Evolutionary conservation across 30 jellyfish, hydroid and myxozoan species (phyloP).

Genomic region (Clytia hemisphaerica): DNA sequence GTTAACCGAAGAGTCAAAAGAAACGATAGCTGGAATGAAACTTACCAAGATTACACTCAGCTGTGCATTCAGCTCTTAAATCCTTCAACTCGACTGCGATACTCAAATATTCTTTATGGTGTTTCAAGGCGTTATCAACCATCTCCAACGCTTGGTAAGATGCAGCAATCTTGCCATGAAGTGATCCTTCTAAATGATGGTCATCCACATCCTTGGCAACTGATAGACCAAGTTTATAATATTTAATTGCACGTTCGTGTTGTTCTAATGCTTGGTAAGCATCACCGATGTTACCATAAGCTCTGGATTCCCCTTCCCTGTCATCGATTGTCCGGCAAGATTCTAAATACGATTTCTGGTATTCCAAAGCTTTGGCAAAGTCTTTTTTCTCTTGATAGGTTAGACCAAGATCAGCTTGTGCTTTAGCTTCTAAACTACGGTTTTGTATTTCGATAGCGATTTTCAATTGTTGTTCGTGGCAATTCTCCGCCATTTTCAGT

Average conservation of each 20-base stretch:
- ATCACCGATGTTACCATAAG: slow-evolving; percentile 95
- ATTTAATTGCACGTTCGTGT: slow-evolving; percentile 70
- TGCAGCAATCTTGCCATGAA: slow-evolving; percentile 92
- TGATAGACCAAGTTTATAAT: slow-evolving; percentile 76
- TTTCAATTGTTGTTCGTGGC: slow-evolving; percentile 74
- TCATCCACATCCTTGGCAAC: slow-evolving; percentile 53
- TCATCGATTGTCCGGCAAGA: slow-evolving; percentile 66
- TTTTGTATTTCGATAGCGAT: slow-evolving; percentile 53
- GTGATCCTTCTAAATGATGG: slow-evolving; percentile 56
- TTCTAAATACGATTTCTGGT: slow-evolving; percentile 69
- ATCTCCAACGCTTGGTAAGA: slow-evolving; percentile 78
- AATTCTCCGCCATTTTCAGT: slow-evolving; percentile 54
- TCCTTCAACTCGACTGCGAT: slow-evolving; percentile 48
- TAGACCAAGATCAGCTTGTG: slow-evolving; percentile 81
- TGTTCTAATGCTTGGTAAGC: slow-evolving; percentile 87
- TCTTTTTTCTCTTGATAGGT: slow-evolving; percentile 78
- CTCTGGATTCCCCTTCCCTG: slow-evolving; percentile 91
- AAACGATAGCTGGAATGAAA: no score
- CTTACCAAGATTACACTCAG: slow-evolving; percentile 79
- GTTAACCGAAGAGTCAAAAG: no score
- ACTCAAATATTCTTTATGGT: slow-evolving; percentile 56
- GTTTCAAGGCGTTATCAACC: slow-evolving; percentile 67
- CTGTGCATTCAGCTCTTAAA: slow-evolving; percentile 73
- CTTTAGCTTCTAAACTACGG: slow-evolving; percentile 76
- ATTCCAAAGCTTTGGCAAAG: slow-evolving; percentile 67